Evolutionary conservation across 1,140 invertebrate species (phyloP), one percentile per base, ranked within the genome.

Genomic region (Ptiloglossa arizonensis): DNA sequence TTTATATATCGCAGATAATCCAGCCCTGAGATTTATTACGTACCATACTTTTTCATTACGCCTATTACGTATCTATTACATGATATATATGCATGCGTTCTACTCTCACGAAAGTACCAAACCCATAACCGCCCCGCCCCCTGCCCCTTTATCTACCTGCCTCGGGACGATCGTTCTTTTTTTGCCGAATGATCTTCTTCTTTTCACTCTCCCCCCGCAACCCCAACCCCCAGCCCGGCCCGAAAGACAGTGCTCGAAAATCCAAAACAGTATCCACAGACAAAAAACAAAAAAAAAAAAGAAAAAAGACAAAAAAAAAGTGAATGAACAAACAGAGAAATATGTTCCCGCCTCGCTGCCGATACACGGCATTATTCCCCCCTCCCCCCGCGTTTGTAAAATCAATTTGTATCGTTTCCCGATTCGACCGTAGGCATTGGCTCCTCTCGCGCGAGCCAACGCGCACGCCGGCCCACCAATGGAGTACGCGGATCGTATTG

Each of bases 401-500:
- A 87, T 87, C 83, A 83, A 87, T 87, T 87, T 86, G 80, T 85
- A 87, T 85, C 83, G 81, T 66, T 78, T 69, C 69, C 74, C 79
- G 79, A 80, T 86, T 83, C 77, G 80, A 71, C 69, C 68, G 75
- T 80, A 67, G 79, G 73, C 70, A 87, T 82, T 82, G 81, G 72
- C 75, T 68, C 52, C 76, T 69, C 63, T 82, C 63, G 69, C 70
- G 75, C 63, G 57, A 64, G 54, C 69, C 59, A 79, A 78, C 62
- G 71, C 71, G 78, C 5, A 5, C 19, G 77, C 77, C 72, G 68
- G 71, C 73, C 59, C 56, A 41, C 82, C 77, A 80, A 86, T 86
- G 79, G 73, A 85, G 78, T 79, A n/a, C 86, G 86, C 80, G 86
- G 82, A 87, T 86, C 79, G 83, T 81, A 83, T 86, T 86, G 86